Conservation (phyloP, 2,797 vertebrate species). For the Sarcoramphus papa region DNA sequence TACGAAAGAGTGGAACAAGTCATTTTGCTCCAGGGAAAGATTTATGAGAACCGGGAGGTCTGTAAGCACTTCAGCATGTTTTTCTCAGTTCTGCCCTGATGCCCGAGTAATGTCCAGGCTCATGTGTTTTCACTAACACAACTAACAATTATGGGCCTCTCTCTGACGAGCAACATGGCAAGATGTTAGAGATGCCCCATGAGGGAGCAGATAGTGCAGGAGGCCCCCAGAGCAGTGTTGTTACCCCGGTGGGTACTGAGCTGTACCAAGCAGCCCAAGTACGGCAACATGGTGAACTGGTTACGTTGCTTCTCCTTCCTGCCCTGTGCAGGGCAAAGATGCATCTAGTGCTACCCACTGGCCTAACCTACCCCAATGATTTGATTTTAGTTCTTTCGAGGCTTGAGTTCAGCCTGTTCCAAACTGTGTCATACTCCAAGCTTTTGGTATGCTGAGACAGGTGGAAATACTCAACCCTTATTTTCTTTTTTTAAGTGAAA, state of each 20-base stretch:
- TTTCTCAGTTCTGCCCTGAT: not conserved
- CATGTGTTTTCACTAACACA: not conserved
- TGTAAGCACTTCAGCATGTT: not conserved
- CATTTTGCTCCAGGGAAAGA: not conserved
- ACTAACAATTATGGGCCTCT: not conserved
- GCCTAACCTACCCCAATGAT: not conserved
- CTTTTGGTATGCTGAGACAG: not conserved
- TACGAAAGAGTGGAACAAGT: not conserved
- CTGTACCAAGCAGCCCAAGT: not conserved
- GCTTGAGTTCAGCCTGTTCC: not conserved
- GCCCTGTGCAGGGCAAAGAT: not conserved
- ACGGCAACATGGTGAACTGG: rapidly evolving
- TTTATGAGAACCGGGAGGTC: not conserved
- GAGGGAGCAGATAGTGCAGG: not conserved
- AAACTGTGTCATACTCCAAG: not conserved
- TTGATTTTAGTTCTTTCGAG: not conserved
- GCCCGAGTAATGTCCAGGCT: not conserved
- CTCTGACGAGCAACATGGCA: not conserved
- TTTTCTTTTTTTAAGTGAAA: not conserved
- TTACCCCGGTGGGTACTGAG: rapidly evolving
- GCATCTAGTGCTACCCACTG: not conserved
- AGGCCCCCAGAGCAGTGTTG: not conserved
- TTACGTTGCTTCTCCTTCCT: not conserved
- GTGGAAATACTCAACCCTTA: not conserved
- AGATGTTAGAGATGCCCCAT: not conserved